Conservation (phyloP, 2,797 vertebrate species). For the Lemur catta region DNA sequence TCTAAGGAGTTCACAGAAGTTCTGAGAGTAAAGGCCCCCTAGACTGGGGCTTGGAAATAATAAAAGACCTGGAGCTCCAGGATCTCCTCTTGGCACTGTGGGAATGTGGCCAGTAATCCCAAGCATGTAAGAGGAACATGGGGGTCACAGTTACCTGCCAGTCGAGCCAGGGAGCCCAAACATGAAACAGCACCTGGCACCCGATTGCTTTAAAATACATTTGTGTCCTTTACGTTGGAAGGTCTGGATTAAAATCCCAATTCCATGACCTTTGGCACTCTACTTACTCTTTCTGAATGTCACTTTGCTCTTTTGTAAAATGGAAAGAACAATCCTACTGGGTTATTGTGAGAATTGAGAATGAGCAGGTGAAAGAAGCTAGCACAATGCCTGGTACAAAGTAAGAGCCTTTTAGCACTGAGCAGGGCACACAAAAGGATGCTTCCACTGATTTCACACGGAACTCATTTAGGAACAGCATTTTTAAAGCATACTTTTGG, state of each 20-base stretch:
- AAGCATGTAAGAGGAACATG: too few species aligned
- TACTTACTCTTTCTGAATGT: conserved; percentile 5
- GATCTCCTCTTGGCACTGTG: background rate
- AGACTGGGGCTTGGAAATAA: background rate
- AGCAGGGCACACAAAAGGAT: background rate
- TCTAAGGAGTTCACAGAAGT: background rate
- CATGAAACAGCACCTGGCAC: background rate
- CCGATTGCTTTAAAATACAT: background rate
- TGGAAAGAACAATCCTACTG: background rate
- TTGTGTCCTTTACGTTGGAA: background rate
- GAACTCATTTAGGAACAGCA: background rate
- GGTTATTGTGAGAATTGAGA: background rate
- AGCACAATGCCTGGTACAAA: background rate
- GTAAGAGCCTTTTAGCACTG: background rate
- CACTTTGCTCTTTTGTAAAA: background rate
- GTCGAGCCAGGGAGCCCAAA: background rate
- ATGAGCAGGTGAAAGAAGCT: background rate
- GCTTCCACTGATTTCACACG: background rate
- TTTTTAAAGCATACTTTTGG: conserved; percentile 24
- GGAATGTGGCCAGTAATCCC: background rate
- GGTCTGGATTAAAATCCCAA: background rate
- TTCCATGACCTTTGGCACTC: background rate
- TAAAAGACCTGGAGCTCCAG: background rate
- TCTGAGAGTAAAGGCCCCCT: background rate
- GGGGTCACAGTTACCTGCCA: background rate